phyloP scores from a whole-genome alignment of 2,113 vertebrate species.

The Proteles cristata region DNA sequence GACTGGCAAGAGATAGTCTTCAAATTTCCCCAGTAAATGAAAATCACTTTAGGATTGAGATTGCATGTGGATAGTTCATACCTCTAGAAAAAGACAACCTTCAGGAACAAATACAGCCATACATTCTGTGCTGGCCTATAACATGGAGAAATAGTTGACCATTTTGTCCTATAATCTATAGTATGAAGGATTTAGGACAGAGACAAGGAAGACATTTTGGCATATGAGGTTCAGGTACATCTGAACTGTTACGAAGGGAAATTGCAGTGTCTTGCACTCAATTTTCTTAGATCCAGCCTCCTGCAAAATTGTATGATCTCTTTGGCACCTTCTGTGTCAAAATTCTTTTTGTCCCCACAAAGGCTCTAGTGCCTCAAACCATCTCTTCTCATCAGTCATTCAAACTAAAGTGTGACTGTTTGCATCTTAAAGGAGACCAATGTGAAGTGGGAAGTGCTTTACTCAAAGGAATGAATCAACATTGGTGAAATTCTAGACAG shows the following conservation, averaged over 20 bases:
- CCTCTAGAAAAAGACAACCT: constrained; percentile 66
- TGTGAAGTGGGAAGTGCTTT: constrained; percentile 29
- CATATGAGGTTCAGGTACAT: constrained; percentile 56
- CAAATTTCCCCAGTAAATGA: constrained; percentile 77
- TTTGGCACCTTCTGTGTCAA: constrained; percentile 23
- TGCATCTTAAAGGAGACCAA: constrained; percentile 53
- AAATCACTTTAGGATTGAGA: constrained; percentile 77
- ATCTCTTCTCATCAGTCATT: constrained; percentile 48
- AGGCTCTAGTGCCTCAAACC: constrained; percentile 37
- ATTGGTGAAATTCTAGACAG: background rate
- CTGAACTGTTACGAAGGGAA: constrained; percentile 64
- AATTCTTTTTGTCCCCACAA: background rate
- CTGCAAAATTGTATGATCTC: constrained; percentile 43
- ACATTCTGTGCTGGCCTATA: constrained; percentile 46
- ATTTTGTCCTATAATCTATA: constrained; percentile 51
- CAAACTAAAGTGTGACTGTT: constrained; percentile 67
- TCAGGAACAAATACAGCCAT: constrained; percentile 58
- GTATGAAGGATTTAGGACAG: constrained; percentile 58
- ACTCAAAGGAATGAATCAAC: constrained; percentile 38
- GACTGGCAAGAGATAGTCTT: constrained; percentile 75
- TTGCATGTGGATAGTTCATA: constrained; percentile 69
- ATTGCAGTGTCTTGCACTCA: constrained; percentile 48
- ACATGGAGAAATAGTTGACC: constrained; percentile 46
- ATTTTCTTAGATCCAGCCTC: constrained; percentile 58
- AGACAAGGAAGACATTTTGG: constrained; percentile 61